Conservation (phyloP, 1,140 invertebrate genomes). For the Teleopsis dalmanni region DNA sequence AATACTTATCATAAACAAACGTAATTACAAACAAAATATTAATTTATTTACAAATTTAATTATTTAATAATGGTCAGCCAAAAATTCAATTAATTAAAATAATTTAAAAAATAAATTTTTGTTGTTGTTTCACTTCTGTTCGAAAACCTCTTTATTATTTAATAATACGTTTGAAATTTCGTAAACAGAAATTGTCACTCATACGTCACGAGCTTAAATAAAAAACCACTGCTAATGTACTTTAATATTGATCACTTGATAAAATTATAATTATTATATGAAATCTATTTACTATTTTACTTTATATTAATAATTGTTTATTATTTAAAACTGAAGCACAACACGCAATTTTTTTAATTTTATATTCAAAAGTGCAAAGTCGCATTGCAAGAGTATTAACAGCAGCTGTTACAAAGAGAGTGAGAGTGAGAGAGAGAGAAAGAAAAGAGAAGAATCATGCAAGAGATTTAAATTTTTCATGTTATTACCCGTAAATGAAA, state of each 20-base stretch:
- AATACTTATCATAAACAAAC: neutral
- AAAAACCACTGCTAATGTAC: too few relatives aligned
- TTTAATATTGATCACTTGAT: too few relatives aligned
- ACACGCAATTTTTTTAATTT: neutral
- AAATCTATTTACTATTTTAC: too few relatives aligned
- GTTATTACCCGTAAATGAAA: constrained; percentile 14
- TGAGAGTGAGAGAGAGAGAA: neutral
- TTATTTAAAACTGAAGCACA: neutral
- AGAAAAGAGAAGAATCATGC: neutral
- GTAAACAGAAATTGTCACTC: too few relatives aligned
- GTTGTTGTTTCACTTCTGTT: neutral
- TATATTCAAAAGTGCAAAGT: neutral
- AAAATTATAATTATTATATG: too few relatives aligned
- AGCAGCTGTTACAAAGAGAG: neutral
- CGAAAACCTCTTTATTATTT: neutral
- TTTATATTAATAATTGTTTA: neutral
- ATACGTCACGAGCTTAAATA: too few relatives aligned
- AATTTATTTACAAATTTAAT: neutral
- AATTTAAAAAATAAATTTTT: neutral
- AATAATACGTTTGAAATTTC: neutral
- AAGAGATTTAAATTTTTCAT: neutral
- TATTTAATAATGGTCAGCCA: neutral
- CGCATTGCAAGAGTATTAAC: neutral
- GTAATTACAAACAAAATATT: neutral
- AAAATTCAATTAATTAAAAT: neutral